These are phyloP conservation scores for Eupeodes latifasciatus DNA, from an alignment of 2,888 invertebrate genomes.

Conservation along the genomic window DNA sequence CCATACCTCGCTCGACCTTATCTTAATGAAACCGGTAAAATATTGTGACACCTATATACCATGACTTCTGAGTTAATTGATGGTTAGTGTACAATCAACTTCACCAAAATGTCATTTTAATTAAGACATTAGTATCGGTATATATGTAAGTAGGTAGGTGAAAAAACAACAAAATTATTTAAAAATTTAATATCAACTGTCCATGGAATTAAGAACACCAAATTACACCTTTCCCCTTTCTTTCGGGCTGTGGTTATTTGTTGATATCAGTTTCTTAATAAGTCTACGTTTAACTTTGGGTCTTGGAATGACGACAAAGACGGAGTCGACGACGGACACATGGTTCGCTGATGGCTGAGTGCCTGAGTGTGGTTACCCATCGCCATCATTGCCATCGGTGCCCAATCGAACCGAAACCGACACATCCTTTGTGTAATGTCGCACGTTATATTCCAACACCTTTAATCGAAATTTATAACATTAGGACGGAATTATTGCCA, in stretches of 20 bases:
- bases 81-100: constrained; percentile 59
- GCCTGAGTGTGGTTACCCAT: constrained; percentile 30
- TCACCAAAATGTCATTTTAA: constrained; percentile 72
- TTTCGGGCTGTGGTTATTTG: constrained; percentile 6
- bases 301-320: neutral
- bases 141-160: no score
- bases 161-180: neutral
- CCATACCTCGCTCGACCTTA: neutral
- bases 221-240: constrained; percentile 58
- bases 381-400: neutral
- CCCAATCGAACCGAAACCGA: constrained; percentile 33
- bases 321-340: neutral
- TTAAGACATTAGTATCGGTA: constrained; percentile 64
- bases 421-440: constrained; percentile 58
- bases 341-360: neutral
- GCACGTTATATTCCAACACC: constrained; percentile 62
- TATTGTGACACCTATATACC: constrained; percentile 65
- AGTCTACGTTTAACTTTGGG: constrained; percentile 19
- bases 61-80: constrained; percentile 64
- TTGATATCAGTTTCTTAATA: constrained; percentile 48
- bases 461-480: constrained; percentile 75
- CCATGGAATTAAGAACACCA: constrained; percentile 36
- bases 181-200: constrained; percentile 47
- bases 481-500: constrained; percentile 73
- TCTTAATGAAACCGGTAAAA: constrained; percentile 55